Evolutionary conservation across 1,140 invertebrate species (phyloP).

Genomic region (Ridgeia piscesae): DNA sequence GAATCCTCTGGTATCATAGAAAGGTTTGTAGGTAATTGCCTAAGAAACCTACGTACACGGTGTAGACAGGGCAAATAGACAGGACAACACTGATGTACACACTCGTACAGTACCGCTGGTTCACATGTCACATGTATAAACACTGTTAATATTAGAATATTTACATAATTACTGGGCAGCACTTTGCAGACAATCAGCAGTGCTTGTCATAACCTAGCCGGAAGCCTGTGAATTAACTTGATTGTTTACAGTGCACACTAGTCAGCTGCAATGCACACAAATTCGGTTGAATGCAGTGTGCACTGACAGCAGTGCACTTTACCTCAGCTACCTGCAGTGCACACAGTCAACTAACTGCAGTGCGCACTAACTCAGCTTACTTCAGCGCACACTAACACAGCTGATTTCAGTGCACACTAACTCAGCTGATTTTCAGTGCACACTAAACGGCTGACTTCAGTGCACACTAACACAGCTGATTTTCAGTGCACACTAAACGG

Average conservation of each 20-base stretch:
- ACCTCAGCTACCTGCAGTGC: no score
- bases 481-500: not conserved
- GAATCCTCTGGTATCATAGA: not conserved
- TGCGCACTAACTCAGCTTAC: no score
- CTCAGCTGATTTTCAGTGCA: not conserved
- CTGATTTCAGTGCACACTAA: not conserved
- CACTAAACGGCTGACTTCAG: not conserved
- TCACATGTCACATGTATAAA: not conserved
- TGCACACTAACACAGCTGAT: no score
- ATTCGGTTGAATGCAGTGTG: not conserved
- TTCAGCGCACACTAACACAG: no score
- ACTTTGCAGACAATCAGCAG: no score
- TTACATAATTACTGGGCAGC: no score
- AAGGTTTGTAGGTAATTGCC: no score
- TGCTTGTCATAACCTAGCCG: no score
- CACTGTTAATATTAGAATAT: no score
- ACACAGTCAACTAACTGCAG: no score
- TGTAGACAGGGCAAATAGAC: not conserved
- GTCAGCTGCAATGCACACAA: not conserved
- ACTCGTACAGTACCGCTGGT: not conserved
- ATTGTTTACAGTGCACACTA: not conserved
- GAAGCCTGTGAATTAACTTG: not conserved
- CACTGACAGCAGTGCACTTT: not conserved
- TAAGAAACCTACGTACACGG: no score
- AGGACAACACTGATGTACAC: not conserved